A percentile compares a stretch with the other conserved stretches of the same genome.
Conservation (phyloP, 2,797 vertebrate genomes). For the Pangasius krempfi region DNA sequence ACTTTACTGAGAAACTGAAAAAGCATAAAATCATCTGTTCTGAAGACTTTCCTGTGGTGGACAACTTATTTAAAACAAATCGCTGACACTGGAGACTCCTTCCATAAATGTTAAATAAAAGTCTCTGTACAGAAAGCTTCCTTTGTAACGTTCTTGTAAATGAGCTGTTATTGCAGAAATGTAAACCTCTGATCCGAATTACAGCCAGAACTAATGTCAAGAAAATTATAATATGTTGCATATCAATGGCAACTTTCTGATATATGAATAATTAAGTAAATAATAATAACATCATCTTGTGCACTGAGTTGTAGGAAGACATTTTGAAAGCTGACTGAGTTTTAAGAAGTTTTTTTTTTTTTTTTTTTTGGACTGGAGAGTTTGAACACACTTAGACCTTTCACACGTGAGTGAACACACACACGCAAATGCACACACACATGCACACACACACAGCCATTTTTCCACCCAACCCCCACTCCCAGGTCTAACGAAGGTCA, state of each 20-base stretch:
- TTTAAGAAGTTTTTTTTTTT: neutral
- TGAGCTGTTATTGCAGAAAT: neutral
- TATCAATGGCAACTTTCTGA: neutral
- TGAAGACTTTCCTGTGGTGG: neutral
- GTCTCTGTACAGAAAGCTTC: neutral
- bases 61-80: neutral
- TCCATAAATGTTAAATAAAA: neutral
- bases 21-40: neutral
- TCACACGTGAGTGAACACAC: neutral
- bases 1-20: neutral
- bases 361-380: neutral
- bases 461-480: neutral
- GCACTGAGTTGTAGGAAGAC: no score
- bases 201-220: neutral
- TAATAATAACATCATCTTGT: neutral
- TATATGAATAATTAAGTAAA: neutral
- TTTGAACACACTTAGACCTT: neutral
- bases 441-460: neutral
- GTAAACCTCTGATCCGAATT: no score
- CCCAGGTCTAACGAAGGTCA: conserved; percentile 15
- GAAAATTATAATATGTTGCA: neutral
- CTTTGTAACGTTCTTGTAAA: neutral
- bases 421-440: neutral
- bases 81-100: neutral
- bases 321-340: neutral